These are phyloP conservation scores for Chloebia gouldiae DNA, from an alignment of 2,113 vertebrate species.

Conservation along the genomic window DNA sequence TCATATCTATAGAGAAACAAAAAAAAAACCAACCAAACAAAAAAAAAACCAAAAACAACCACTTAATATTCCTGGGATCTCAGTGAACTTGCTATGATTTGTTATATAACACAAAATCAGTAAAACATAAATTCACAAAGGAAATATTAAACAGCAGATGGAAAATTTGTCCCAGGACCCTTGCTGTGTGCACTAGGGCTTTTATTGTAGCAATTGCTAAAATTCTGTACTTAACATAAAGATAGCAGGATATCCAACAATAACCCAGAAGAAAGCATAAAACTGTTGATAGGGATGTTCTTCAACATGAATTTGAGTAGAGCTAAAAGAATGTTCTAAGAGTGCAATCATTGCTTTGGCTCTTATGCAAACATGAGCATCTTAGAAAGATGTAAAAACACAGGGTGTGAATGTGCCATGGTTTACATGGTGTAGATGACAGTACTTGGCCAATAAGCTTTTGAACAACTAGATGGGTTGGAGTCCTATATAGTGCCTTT, in stretches of 20 bases:
- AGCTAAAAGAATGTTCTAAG: background rate
- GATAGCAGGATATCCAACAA: background rate
- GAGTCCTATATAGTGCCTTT: background rate
- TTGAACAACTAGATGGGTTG: background rate
- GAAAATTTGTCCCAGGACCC: background rate
- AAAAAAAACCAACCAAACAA: background rate
- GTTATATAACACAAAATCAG: background rate
- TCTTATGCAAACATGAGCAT: background rate
- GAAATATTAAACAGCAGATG: background rate
- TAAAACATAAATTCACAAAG: background rate
- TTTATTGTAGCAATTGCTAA: background rate
- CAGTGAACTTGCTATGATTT: background rate
- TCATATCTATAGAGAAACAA: background rate
- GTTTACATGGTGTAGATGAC: background rate
- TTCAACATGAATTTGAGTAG: background rate
- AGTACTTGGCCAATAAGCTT: background rate
- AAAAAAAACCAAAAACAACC: too few relatives aligned
- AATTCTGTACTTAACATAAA: background rate
- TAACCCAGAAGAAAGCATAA: background rate
- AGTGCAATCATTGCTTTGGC: background rate
- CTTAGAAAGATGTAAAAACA: background rate
- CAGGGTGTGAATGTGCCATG: background rate
- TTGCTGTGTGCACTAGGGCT: background rate
- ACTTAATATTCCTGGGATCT: background rate
- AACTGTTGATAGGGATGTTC: background rate